Evolutionary conservation across 2,113 vertebrate genomes (phyloP), one percentile per base, ranked within the genome.

Genomic region (Circaetus cinerascens): DNA sequence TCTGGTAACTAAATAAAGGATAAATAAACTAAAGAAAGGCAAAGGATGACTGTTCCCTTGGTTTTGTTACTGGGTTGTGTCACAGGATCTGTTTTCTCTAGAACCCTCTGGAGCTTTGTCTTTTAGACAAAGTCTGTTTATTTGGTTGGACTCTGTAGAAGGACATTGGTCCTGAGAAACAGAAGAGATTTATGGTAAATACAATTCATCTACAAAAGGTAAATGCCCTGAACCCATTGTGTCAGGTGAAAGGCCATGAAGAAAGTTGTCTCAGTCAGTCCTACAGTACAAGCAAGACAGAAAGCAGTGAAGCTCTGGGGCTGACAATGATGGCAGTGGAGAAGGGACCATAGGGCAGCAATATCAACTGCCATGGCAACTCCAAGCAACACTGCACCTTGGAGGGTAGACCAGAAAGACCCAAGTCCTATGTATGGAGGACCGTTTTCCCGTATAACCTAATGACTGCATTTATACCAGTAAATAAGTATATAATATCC

Each of bases 1-100:
- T 68, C 89, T 78, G 56, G 91, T 89, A 96, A 94, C 80, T 85
- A 94, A 96, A 96, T 85, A 87, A 85, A 96, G 89, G n/a, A 94
- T 93, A 97, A 95, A 97, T 96, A 95, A 97, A 97, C 91, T 88
- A 67, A 81, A 94, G 63, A 84, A 84, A 86, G 64, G 68, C 95
- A 87, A 72, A 85, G 36, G 46, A 87, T 91, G 86, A 89, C 62
- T 91, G 14, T 87, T 91, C 53, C 34, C 40, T 89, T 88, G 56
- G 17, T 75, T 87, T 96, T 90, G 46, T 91, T 72, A 69, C 48
- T 36, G 60, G 45, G 18, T 25, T 73, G 19, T 83, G 46, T 85
- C 77, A 93, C 27, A 83, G 41, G 43, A 93, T 86, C 50, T 36
- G 17, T 74, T 95, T 91, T 53, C 53, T 79, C 29, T 36, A 56